phyloP scores from a whole-genome alignment of 2,113 vertebrate species.

The Coracopsis vasa region DNA sequence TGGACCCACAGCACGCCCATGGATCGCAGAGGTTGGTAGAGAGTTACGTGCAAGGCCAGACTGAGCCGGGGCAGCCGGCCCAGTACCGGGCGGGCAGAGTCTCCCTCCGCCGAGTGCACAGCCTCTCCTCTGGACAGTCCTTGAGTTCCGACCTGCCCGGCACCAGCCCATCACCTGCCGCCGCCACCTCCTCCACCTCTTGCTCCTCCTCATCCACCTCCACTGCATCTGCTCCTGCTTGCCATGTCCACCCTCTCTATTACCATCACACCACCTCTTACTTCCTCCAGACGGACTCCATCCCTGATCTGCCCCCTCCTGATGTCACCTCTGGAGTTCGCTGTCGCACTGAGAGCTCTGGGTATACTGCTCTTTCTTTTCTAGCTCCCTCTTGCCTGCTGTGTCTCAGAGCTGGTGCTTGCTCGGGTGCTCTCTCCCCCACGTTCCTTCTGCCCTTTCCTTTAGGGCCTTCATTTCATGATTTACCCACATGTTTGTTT shows the following conservation, averaged over 20 bases:
- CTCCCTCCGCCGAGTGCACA: constrained; percentile 82
- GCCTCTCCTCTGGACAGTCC: constrained; percentile 85
- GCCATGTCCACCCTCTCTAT: constrained; percentile 77
- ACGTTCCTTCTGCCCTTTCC: neutral
- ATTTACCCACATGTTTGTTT: neutral
- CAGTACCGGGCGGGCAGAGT: constrained; percentile 77
- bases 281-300: constrained; percentile 92
- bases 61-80: constrained; percentile 71
- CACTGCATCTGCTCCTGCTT: constrained; percentile 65
- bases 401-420: constrained; percentile 3
- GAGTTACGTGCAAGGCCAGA: constrained; percentile 76
- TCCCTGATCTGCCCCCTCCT: constrained; percentile 85
- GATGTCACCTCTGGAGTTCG: constrained; percentile 80
- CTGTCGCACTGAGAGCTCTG: constrained; percentile 80
- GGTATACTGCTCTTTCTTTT: constrained; percentile 81
- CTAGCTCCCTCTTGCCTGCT: constrained; percentile 35
- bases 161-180: constrained; percentile 72
- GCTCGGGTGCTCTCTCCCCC: neutral
- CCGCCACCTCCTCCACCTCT: constrained; percentile 63
- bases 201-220: constrained; percentile 63
- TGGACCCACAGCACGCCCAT: constrained; percentile 86
- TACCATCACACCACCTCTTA: constrained; percentile 84
- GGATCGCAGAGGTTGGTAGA: constrained; percentile 99
- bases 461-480: neutral
- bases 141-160: constrained; percentile 78